A percentile compares a stretch with the other conserved stretches of the same genome.
phyloP scores from a whole-genome alignment of 2,888 invertebrate species.

The Orthonychiurus folsomi region DNA sequence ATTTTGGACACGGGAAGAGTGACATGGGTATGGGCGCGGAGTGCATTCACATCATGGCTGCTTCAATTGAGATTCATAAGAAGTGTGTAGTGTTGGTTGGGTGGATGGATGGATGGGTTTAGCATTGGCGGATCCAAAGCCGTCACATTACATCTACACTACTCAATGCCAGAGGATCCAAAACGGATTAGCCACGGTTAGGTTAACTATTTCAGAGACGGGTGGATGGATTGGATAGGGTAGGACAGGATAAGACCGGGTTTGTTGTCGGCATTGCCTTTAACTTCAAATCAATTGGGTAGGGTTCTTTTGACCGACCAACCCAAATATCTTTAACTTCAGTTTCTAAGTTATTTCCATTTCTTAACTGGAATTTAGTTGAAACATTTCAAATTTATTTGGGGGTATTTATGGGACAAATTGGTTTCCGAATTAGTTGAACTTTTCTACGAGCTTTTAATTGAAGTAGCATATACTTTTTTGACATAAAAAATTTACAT shows the following conservation, averaged over 20 bases:
- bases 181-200: conserved; percentile 39
- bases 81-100: neutral
- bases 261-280: no score
- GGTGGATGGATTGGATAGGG: neutral
- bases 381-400: no score
- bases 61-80: neutral
- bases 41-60: neutral
- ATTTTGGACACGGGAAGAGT: neutral
- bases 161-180: conserved; percentile 26
- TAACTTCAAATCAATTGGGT: no score
- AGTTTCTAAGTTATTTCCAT: no score
- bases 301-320: no score
- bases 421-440: no score
- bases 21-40: neutral
- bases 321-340: no score
- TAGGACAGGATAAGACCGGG: neutral
- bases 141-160: conserved; percentile 29
- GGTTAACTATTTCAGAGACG: conserved; percentile 31
- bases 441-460: no score
- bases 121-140: conserved; percentile 21
- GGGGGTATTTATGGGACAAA: no score
- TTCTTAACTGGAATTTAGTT: no score
- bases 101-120: neutral
- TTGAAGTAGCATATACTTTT: no score
- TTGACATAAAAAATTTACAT: no score